Conservation (phyloP, 2,888 invertebrate species). For the Anagyrus pseudococci region DNA sequence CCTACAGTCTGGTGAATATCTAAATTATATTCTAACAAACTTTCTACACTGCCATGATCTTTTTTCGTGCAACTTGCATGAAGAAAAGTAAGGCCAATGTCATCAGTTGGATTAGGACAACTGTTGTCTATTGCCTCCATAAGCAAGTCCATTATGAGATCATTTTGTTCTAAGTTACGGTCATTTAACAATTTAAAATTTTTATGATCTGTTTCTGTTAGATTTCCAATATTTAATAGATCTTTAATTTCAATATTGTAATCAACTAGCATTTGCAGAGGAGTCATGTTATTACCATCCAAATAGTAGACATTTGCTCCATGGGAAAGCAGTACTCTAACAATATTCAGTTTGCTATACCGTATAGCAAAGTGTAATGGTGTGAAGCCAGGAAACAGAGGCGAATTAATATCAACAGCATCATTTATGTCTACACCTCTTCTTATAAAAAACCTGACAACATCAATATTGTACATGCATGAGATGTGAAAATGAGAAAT, state of each 20-base stretch:
- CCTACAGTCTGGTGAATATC: not conserved
- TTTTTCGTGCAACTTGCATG: not conserved
- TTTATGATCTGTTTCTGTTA: too few relatives aligned
- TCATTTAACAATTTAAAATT: too few relatives aligned
- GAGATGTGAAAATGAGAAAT: conserved; percentile 22
- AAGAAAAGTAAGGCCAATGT: not conserved
- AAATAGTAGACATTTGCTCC: not conserved
- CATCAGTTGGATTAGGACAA: not conserved
- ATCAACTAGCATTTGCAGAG: conserved; percentile 7
- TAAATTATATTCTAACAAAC: not conserved
- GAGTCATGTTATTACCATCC: conserved; percentile 1
- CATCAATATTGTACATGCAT: conserved; percentile 2
- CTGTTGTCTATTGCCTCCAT: not conserved
- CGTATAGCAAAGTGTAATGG: conserved; percentile 14
- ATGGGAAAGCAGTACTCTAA: not conserved
- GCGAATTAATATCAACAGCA: not conserved
- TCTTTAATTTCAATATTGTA: not conserved
- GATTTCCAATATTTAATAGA: not conserved
- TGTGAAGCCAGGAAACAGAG: conserved; percentile 4
- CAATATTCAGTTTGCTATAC: not conserved
- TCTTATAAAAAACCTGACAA: conserved; percentile 4
- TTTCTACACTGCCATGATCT: not conserved
- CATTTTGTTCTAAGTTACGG: too few relatives aligned
- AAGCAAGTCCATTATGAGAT: not conserved
- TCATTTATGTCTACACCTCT: not conserved